Conservation (phyloP, 92 coral and sea anemone species). For the Epizoanthus scotinus region DNA sequence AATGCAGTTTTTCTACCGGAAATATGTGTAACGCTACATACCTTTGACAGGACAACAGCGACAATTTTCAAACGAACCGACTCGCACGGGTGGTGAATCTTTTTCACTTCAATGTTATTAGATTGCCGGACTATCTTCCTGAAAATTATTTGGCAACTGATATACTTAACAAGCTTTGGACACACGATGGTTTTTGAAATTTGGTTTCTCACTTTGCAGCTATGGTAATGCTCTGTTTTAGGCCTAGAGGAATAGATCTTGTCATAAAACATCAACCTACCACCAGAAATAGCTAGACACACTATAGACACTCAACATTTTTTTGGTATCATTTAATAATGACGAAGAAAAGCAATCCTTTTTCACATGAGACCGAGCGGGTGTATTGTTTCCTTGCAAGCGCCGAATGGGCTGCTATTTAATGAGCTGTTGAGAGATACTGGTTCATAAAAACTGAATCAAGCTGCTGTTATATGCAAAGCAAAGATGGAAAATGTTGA, state of each 20-base stretch:
- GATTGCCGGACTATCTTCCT: background rate
- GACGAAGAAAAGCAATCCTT: background rate
- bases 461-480: background rate
- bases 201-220: no score
- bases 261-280: no score
- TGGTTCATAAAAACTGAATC: background rate
- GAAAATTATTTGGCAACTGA: background rate
- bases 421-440: conserved; percentile 25
- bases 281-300: background rate
- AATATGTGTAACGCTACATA: background rate
- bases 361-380: conserved; percentile 6
- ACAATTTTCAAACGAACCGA: background rate
- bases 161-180: background rate
- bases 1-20: background rate
- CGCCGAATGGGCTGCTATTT: conserved; percentile 21
- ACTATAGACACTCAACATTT: background rate
- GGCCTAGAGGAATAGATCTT: no score
- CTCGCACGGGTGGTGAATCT: background rate
- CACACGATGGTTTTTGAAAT: no score
- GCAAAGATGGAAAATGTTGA: conserved; percentile 12
- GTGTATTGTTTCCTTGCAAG: background rate
- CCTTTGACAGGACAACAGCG: background rate
- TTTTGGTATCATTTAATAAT: background rate
- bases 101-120: background rate
- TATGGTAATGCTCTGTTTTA: no score